Evolutionary conservation across 2,888 invertebrate genomes (phyloP).

Genomic region (Hecatera dysodea): DNA sequence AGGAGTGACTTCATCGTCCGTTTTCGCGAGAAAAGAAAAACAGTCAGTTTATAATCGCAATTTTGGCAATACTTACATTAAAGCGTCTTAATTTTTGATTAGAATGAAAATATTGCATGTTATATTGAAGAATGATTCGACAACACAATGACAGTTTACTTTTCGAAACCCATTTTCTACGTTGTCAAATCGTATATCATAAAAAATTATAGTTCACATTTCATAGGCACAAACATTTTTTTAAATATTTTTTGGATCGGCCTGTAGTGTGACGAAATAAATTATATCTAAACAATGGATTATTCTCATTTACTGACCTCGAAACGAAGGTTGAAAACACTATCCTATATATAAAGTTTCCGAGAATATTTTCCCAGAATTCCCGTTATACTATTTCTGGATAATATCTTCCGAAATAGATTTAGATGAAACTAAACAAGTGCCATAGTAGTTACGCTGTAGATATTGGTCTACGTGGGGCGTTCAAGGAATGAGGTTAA

Average conservation of each 20-base stretch:
- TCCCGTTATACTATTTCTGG: slow-evolving; percentile 1
- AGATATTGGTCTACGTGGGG: slow-evolving; percentile 51
- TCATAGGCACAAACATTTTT: too few species aligned
- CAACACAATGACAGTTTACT: too few species aligned
- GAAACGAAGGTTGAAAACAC: not conserved
- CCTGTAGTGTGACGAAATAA: not conserved
- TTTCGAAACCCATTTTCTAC: too few species aligned
- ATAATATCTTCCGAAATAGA: slow-evolving; percentile 23
- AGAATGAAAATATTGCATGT: too few species aligned
- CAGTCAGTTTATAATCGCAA: too few species aligned
- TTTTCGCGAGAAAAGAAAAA: too few species aligned
- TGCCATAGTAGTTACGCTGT: slow-evolving; percentile 39
- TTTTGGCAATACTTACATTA: too few species aligned
- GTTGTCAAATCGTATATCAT: too few species aligned
- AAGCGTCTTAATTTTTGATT: too few species aligned
- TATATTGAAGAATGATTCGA: too few species aligned
- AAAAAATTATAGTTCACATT: too few species aligned
- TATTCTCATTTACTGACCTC: not conserved
- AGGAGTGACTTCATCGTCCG: too few species aligned
- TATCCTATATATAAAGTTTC: not conserved
- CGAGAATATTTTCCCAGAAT: not conserved
- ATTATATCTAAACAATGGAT: not conserved
- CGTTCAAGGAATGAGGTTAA: slow-evolving; percentile 52
- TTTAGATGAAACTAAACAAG: slow-evolving; percentile 19
- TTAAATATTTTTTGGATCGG: not conserved